Base-by-base conservation (phyloP, 1,140 invertebrate genomes). In the Megathymus violae region DNA sequence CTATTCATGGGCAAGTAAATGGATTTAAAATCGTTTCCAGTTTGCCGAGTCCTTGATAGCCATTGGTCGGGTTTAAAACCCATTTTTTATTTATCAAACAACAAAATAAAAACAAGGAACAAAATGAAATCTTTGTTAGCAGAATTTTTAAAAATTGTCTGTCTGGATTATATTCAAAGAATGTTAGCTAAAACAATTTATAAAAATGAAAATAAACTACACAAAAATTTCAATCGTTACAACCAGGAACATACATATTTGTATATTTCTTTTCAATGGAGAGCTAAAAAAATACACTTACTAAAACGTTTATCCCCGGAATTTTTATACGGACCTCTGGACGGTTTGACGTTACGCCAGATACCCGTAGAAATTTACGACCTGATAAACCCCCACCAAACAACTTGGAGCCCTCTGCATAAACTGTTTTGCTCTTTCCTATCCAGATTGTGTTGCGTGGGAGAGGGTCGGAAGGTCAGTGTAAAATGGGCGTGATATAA, bases 351-450 rank as follows among this genome's bases (percentile, higher is more conserved):
- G 78, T 79, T 69, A 69, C 67, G 65, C 79, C 64, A 85, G 85
- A 85, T 84, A 88, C 73, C 72, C 62, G 64, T 67, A 74, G 67
- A 80, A 88, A 89, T 88, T 89, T 89, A 89, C 76, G 82, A 82
- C 72, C 82, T 84, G 85, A 88, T 89, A 87, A 84, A 84, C 76
- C 71, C 68, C 60, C 47, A 65, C 86, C 84, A 78, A 62, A 65
- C 62, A 72, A 63, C 51, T 25, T 76, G 40, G 84, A 81, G 43
- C 85, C 62, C 61, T 73, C 52, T 64, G 70, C 14, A 59, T 36
- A 47, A 59, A 59, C 56, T 59, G 43, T 47, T 59, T 58, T 51
- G 54, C 61, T 58, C 52, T 50, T 56, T 41, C 41, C 16, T 11
- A 34, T 25, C 52, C 11, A 41, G 7, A 46, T 56, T 47, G 59